Conservation (phyloP, 1,140 invertebrate species). For the Neodiprion virginianus region DNA sequence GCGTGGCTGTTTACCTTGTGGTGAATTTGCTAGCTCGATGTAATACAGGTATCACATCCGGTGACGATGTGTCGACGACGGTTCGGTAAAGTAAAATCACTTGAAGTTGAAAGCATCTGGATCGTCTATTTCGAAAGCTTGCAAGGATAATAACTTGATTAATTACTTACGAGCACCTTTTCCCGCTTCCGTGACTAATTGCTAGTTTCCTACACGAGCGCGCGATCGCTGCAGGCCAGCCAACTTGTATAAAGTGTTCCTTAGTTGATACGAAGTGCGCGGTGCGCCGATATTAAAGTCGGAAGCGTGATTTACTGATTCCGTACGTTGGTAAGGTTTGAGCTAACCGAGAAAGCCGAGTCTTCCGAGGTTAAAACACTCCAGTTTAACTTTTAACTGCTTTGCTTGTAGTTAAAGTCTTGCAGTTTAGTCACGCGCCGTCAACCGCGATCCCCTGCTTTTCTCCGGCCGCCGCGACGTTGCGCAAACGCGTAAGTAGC, state of each 20-base stretch:
- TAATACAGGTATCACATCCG: no score
- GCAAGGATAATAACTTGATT: no score
- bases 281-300: background rate
- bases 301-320: conserved; percentile 1
- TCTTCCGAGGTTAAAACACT: conserved; percentile 1
- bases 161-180: no score
- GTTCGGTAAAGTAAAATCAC: background rate
- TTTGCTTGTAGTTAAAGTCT: background rate
- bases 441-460: background rate
- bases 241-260: conserved; percentile 5
- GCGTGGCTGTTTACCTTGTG: no score
- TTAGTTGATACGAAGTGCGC: background rate
- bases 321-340: background rate
- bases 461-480: no score
- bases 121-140: no score
- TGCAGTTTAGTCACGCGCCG: conserved; percentile 6
- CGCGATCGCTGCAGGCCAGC: background rate
- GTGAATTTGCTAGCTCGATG: no score
- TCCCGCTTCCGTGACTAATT: background rate
- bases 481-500: no score
- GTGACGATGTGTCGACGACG: background rate
- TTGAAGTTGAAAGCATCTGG: background rate
- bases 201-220: background rate
- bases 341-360: conserved; percentile 2
- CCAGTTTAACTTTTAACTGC: conserved; percentile 1